Conservation (phyloP, 1,140 invertebrate genomes). For the Ptiloglossa arizonensis region DNA sequence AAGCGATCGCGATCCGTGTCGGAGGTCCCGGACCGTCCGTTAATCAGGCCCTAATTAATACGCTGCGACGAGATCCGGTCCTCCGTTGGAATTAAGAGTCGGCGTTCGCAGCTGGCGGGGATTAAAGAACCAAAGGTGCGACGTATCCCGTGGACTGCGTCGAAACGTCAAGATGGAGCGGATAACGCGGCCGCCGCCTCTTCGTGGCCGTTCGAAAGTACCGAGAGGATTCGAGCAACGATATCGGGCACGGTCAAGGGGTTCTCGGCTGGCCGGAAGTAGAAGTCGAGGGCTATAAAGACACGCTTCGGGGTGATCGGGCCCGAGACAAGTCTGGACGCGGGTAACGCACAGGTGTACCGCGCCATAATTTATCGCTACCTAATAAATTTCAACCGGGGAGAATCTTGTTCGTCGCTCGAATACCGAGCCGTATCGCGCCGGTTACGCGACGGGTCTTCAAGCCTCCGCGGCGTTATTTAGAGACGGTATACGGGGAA, state of each 20-base stretch:
- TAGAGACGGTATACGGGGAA: constrained; percentile 43
- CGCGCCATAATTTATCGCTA: constrained; percentile 74
- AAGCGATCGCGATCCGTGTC: background rate
- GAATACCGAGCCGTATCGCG: constrained; percentile 49
- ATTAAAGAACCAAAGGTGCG: constrained; percentile 47
- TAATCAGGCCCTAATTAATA: constrained; percentile 58
- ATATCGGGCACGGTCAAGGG: constrained; percentile 24
- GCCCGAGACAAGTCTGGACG: constrained; percentile 46
- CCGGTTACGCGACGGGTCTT: constrained; percentile 31
- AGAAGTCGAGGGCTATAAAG: constrained; percentile 31
- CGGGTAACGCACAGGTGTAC: constrained; percentile 67
- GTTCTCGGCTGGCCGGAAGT: constrained; percentile 45
- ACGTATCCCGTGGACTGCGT: constrained; percentile 23
- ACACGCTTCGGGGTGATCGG: constrained; percentile 33
- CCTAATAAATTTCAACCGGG: constrained; percentile 76
- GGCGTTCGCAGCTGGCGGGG: constrained; percentile 44
- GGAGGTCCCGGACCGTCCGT: constrained; percentile 16
- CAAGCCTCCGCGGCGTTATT: constrained; percentile 38
- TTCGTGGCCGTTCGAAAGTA: constrained; percentile 14
- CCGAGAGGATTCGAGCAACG: constrained; percentile 28
- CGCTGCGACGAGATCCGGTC: constrained; percentile 39
- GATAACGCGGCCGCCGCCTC: constrained; percentile 40
- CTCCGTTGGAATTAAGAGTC: constrained; percentile 49
- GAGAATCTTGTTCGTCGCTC: constrained; percentile 69
- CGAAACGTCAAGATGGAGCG: constrained; percentile 46